Base-by-base conservation (phyloP, 1,140 invertebrate species). In the Aphelinus atriplicis region DNA sequence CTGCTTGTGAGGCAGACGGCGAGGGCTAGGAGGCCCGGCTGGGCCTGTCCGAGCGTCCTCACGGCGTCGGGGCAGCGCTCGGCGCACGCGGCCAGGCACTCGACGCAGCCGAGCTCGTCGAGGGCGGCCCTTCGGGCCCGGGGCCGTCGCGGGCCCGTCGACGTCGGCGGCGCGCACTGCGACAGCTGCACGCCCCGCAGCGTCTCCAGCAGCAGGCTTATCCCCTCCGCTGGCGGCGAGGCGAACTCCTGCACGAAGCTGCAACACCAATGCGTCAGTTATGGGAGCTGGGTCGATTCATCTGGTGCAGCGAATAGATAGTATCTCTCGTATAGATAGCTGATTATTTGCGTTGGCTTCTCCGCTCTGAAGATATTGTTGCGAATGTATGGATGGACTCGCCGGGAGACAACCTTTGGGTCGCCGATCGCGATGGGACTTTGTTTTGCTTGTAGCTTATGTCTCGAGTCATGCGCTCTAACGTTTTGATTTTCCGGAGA, bases 221-320 rank as follows among this genome's bases (percentile, higher is more conserved):
- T 92, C 2, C 96, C 96, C 84, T 96, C 95, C 75, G 95, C 90
- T 42, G 94, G 94, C 65, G 94, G 91, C 42, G 93, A 91, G 3
- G 95, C 91, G 86, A 97, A 96, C 86, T 97, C 95, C 86, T 96
- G 94, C 1, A 97, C 93, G 82, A 97, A 97, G 86, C 94, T 95
- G 86, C 7, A 90, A 90, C 78, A 77, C 26, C 26, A 26, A 26
- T 26, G 26, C 26, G 26, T 26, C 26, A 26, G 0, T 26, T 26
- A 26, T 26, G 0, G 26, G 26, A 26, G 26, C 26, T 26, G 26
- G 26, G 0, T 26, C 26, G 0, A 26, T 26, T 26, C 26, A 26
- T 26, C 26, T 26, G 26, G 26, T 0, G 26, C 26, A 26, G 26
- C 26, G 26, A 26, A 26, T 26, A 26, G 26, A 26, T n/a, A n/a